Base-by-base conservation (phyloP, 2,888 invertebrate species). In the Lobophora halterata region DNA sequence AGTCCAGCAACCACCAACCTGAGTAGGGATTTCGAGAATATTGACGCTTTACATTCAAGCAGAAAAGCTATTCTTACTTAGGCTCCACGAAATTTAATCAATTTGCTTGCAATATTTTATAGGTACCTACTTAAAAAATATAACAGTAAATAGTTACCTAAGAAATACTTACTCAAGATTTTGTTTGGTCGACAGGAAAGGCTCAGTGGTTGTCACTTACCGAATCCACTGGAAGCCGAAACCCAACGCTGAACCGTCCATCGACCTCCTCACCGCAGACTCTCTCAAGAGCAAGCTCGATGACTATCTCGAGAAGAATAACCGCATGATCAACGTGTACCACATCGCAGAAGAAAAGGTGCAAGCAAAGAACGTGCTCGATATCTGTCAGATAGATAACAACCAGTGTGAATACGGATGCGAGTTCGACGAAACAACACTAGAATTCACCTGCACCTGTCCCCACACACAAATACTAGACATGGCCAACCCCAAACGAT, bases 401-500 rank as follows among this genome's bases (percentile, higher is more conserved):
- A 88, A 91, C 48, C 79, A 88, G 27, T 95, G 95, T 62, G 89
- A 92, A 49, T 86, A 92, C 50, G 82, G 77, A 5, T 95, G 95
- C 66, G 75, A 81, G 32, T 94, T 93, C 59, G 90, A 93, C 66
- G 91, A 91, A 58, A 61, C 64, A 1, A 72, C 79, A 11, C 86
- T 92, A 36, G 88, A 90, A 28, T 94, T 94, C 62, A 74, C 72
- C 14, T 95, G 95, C 65, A 82, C 74, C 2, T 95, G 94, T 65
- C 90, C 90, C 5, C 69, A 76, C 19, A 89, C 89, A 14, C 73
- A 81, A 62, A 79, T 85, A 6, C 44, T 76, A 30, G 77, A 82
- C 39, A 70, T 77, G 46, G 52, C 59, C 17, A 72, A 80, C 36
- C 67, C 72, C 61, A 90, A 81, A 56, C 79, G 30, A 65, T 93